Conservation (phyloP, 2,888 invertebrate species). For the Thalpophila matura region DNA sequence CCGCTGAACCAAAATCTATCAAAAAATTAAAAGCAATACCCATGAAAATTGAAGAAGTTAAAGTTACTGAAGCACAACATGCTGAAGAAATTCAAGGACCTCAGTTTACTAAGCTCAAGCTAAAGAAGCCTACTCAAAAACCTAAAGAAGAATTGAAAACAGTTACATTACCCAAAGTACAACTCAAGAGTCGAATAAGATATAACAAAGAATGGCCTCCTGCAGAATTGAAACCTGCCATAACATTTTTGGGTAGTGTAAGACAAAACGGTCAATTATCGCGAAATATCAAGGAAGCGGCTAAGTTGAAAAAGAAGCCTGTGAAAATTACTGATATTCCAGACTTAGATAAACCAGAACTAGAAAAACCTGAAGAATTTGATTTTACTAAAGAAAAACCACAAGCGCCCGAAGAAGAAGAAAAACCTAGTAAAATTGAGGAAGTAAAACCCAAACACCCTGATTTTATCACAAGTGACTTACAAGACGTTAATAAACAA, state of each 20-base stretch:
- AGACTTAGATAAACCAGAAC: constrained; percentile 85
- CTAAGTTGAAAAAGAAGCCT: constrained; percentile 91
- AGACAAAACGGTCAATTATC: constrained; percentile 93
- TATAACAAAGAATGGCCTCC: constrained; percentile 92
- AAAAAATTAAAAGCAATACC: constrained; percentile 79
- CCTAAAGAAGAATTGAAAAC: constrained; percentile 84
- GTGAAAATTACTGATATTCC: constrained; percentile 87
- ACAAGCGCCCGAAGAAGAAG: background rate
- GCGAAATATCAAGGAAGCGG: constrained; percentile 93
- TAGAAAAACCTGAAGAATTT: constrained; percentile 87
- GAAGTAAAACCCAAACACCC: constrained; percentile 40
- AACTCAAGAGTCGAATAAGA: constrained; percentile 93
- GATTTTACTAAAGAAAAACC: constrained; percentile 64
- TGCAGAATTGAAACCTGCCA: constrained; percentile 85
- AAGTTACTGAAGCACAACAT: constrained; percentile 91
- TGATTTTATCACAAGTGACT: constrained; percentile 5
- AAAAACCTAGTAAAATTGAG: background rate
- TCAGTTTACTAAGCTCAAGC: constrained; percentile 92
- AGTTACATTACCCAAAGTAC: constrained; percentile 91
- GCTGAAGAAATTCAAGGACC: constrained; percentile 90
- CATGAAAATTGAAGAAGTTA: constrained; percentile 91
- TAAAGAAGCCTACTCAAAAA: constrained; percentile 91
- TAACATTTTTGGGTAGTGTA: constrained; percentile 89
- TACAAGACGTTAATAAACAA: constrained; percentile 25
- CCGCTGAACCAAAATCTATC: constrained; percentile 41